A percentile compares a stretch with the other conserved stretches of the same genome.
These are phyloP conservation scores for Megalurothrips usitatus DNA, from an alignment of 2,888 invertebrate species.

Conservation along the genomic window DNA sequence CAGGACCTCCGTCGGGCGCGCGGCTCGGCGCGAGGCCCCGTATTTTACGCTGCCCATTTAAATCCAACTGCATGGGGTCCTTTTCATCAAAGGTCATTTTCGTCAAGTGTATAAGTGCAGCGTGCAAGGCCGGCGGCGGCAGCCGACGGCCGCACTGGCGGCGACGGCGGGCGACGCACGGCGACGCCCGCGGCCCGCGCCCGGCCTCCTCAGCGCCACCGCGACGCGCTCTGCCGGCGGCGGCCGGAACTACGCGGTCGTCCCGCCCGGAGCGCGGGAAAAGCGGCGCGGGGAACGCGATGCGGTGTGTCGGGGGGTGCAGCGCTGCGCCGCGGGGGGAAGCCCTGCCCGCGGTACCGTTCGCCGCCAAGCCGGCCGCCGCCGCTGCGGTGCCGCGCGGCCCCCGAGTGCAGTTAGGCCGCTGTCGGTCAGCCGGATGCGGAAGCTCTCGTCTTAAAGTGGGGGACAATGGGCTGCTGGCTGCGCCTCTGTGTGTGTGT, in stretches of 20 bases:
- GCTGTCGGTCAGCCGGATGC: background rate
- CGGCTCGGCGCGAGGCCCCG: background rate
- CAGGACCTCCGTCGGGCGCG: background rate
- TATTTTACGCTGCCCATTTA: conserved; percentile 3
- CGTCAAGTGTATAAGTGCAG: conserved; percentile 26
- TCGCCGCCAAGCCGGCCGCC: no score
- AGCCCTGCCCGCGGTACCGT: background rate
- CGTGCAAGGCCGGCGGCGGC: background rate
- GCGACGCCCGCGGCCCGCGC: background rate
- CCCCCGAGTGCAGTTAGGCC: background rate
- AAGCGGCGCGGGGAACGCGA: no score
- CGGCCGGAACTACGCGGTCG: no score
- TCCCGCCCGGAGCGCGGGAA: no score
- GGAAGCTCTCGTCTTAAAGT: background rate
- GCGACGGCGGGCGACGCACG: background rate
- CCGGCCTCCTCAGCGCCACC: background rate
- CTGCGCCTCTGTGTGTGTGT: background rate
- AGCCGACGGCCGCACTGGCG: background rate
- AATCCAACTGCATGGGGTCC: conserved; percentile 25
- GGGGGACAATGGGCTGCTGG: background rate
- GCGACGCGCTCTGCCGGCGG: background rate
- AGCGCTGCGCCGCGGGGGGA: background rate
- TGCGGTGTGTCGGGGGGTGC: no score
- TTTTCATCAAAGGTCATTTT: conserved; percentile 25
- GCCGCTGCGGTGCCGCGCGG: no score